Evolutionary conservation across 2,113 vertebrate genomes (phyloP).

Genomic region (Channa maculata): DNA sequence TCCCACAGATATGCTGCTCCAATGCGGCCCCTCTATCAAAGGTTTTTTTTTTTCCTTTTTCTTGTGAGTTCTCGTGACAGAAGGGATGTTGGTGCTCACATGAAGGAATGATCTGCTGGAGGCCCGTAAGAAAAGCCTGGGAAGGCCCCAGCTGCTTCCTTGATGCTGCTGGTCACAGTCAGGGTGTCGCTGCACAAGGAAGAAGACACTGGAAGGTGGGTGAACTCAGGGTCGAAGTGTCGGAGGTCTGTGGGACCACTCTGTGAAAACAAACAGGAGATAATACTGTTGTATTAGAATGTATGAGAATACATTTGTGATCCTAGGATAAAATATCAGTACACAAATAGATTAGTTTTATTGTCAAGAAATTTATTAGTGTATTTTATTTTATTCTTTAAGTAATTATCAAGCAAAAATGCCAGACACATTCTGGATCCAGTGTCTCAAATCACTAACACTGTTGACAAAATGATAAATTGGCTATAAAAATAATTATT

Average conservation of each 20-base stretch:
- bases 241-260: slow-evolving; percentile 84
- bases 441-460: too few relatives aligned
- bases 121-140: slow-evolving; percentile 87
- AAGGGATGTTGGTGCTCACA: slow-evolving; percentile 61
- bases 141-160: slow-evolving; percentile 84
- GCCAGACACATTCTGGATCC: too few relatives aligned
- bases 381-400: too few relatives aligned
- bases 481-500: background rate
- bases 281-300: too few relatives aligned
- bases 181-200: slow-evolving; percentile 80
- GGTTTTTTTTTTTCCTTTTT: slow-evolving; percentile 1
- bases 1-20: slow-evolving; percentile 8
- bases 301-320: background rate
- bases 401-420: too few relatives aligned
- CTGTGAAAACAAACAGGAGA: slow-evolving; percentile 57
- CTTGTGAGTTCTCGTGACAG: background rate
- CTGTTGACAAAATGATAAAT: background rate
- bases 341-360: background rate
- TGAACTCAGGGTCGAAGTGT: slow-evolving; percentile 87
- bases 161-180: slow-evolving; percentile 80
- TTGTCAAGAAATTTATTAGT: too few relatives aligned
- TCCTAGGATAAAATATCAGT: too few relatives aligned
- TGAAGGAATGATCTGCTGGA: slow-evolving; percentile 70
- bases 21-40: slow-evolving; percentile 19
- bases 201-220: slow-evolving; percentile 82